These are phyloP conservation scores for Megaustenia siamemsis DNA, from an alignment of 2,888 invertebrate species.

Conservation along the genomic window DNA sequence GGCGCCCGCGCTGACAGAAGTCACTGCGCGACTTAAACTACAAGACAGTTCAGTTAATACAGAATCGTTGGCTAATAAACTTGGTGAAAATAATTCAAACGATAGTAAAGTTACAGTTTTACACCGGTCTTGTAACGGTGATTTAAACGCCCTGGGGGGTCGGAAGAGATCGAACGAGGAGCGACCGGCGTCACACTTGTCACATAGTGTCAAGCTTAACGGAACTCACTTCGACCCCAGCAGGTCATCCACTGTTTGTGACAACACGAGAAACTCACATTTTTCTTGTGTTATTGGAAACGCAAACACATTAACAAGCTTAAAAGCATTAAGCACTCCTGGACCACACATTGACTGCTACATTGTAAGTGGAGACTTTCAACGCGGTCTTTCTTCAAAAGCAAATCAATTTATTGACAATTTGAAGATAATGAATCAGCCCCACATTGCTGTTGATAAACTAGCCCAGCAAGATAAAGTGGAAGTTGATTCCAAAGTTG, in stretches of 20 bases:
- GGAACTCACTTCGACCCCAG: slow-evolving; percentile 25
- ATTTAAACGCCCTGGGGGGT: slow-evolving; percentile 37
- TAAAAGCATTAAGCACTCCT: neutral
- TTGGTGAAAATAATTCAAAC: slow-evolving; percentile 11
- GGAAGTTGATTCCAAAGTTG: neutral
- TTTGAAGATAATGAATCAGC: slow-evolving; percentile 53
- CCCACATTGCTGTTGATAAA: slow-evolving; percentile 44
- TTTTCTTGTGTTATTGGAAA: neutral
- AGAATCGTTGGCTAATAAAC: neutral
- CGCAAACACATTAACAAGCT: neutral
- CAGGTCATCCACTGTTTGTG: slow-evolving; percentile 24
- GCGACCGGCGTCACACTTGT: slow-evolving; percentile 46
- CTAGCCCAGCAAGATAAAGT: slow-evolving; percentile 22
- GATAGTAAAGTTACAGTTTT: slow-evolving; percentile 14
- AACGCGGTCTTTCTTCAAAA: slow-evolving; percentile 7
- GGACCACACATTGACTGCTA: slow-evolving; percentile 26
- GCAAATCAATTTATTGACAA: slow-evolving; percentile 34
- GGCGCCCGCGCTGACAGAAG: slow-evolving; percentile 95
- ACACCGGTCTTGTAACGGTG: slow-evolving; percentile 2
- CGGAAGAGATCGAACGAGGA: slow-evolving; percentile 30
- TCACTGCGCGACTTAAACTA: slow-evolving; percentile 76
- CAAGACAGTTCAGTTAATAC: slow-evolving; percentile 59
- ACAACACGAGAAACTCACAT: slow-evolving; percentile 18
- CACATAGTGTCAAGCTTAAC: slow-evolving; percentile 21
- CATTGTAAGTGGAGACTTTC: slow-evolving; percentile 25